phyloP scores from a whole-genome alignment of 2,888 invertebrate species.

The Ophioninae sp. region DNA sequence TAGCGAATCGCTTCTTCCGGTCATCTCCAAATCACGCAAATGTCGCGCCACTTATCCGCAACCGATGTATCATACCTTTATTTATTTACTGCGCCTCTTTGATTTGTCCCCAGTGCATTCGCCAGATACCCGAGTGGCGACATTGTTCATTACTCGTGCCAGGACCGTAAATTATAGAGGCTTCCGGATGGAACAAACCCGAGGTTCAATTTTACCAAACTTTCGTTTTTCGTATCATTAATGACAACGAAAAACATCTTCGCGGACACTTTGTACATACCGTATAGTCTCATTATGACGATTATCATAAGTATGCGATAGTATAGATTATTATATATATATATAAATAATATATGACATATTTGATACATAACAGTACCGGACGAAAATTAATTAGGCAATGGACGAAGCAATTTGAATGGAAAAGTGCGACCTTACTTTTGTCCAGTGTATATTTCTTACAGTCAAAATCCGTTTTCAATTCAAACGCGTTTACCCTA shows the following conservation, averaged over 20 bases:
- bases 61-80: conserved; percentile 36
- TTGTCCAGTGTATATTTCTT: background rate
- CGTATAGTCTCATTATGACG: conserved; percentile 8
- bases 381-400: background rate
- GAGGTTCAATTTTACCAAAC: conserved; percentile 39
- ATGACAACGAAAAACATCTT: conserved; percentile 22
- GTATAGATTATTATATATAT: conserved; percentile 1
- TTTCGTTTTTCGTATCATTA: background rate
- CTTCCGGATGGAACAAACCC: background rate
- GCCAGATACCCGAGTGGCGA: conserved; percentile 95
- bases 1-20: background rate
- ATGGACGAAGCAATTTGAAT: background rate
- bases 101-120: conserved; percentile 88
- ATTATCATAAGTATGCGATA: conserved; percentile 2
- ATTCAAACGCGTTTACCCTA: no score
- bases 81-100: conserved; percentile 14
- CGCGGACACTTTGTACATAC: background rate
- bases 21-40: background rate
- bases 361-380: background rate
- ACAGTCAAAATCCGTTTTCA: no score
- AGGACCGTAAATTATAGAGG: conserved; percentile 81
- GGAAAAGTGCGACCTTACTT: background rate
- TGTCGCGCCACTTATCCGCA: background rate
- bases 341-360: conserved; percentile 4
- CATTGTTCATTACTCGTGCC: conserved; percentile 96